Evolutionary conservation across 2,797 vertebrate genomes (phyloP).

Genomic region (Tragelaphus eurycerus): DNA sequence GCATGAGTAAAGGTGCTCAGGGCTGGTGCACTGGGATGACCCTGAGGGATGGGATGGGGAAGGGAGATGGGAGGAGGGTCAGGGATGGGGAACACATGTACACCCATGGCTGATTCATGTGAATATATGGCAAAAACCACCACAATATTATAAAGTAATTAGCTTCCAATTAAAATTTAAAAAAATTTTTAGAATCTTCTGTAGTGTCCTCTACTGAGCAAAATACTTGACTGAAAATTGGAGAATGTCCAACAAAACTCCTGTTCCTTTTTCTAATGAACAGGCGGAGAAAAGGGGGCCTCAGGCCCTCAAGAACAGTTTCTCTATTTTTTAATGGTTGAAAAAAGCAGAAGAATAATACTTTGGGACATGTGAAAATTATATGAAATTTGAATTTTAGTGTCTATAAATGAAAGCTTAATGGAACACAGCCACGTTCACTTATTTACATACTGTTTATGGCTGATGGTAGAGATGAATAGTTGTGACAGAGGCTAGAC

Average conservation of each 20-base stretch:
- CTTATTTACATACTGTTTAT: background rate
- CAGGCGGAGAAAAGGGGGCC: background rate
- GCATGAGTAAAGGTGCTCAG: background rate
- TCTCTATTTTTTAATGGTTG: background rate
- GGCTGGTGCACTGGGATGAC: background rate
- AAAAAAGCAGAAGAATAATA: background rate
- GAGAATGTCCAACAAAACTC: background rate
- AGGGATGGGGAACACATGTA: background rate
- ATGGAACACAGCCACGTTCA: background rate
- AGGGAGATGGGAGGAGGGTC: background rate
- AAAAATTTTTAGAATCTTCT: background rate
- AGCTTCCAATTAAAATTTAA: background rate
- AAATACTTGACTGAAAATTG: background rate
- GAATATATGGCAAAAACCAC: background rate
- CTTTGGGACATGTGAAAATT: slow-evolving; percentile 18
- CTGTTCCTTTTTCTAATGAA: background rate
- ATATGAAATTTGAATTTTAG: background rate
- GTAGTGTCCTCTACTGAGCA: background rate
- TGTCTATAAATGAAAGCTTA: background rate
- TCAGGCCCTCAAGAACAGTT: background rate
- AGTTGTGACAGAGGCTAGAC: background rate
- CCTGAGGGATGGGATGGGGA: background rate
- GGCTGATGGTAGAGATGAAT: background rate
- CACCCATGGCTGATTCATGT: background rate
- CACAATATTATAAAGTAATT: background rate